Base-by-base conservation (phyloP, 2,797 vertebrate species). In the Cuculus canorus region DNA sequence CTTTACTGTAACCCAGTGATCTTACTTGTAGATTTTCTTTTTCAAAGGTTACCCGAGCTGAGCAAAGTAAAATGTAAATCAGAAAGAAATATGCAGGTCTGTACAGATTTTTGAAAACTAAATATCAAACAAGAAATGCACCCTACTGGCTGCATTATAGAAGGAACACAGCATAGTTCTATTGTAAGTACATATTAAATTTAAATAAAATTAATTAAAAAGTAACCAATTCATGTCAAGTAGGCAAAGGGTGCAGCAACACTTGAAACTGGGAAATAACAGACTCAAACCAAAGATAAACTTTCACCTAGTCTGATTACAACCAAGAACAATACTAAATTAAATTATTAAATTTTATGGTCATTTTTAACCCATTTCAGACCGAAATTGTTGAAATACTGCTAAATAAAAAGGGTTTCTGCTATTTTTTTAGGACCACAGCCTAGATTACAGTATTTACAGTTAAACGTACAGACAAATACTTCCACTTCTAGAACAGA, bases 61-160 rank as follows among this genome's bases (percentile, higher is more conserved):
- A 50, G 35, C 12, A 68, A 94, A 52, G 18, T 35, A 82, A 95
- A 96, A 88, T 16, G 57, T 56, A 94, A 75, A 94, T 64, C 76
- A 92, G 63, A 95, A 93, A 59, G 22, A 41, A 90, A 64, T 48
- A 88, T 2, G 8, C 23, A 52, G 41, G n/a, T 66, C 73, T 81
- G 91, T 66, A 70, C 35, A 87, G 48, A 54, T 53, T 92, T 91
- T 83, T 84, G 8, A 91, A 83, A 78, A 92, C 47, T 68, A 89
- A 84, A 70, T 54, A 82, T 37, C 48, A 93, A 76, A 33, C 57
- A 92, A 70, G 13, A 39, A 95, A 91, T 50, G 88, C 75, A 94
- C 90, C 47, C 88, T 95, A 80, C 71, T 95, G 93, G 76, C 37
- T 94, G 33, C n/a, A 8, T 63, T 86, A 50, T 66, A 77, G 33